phyloP scores from a whole-genome alignment of 35 echinoderm and acorn worm species.

The Diadema setosum region DNA sequence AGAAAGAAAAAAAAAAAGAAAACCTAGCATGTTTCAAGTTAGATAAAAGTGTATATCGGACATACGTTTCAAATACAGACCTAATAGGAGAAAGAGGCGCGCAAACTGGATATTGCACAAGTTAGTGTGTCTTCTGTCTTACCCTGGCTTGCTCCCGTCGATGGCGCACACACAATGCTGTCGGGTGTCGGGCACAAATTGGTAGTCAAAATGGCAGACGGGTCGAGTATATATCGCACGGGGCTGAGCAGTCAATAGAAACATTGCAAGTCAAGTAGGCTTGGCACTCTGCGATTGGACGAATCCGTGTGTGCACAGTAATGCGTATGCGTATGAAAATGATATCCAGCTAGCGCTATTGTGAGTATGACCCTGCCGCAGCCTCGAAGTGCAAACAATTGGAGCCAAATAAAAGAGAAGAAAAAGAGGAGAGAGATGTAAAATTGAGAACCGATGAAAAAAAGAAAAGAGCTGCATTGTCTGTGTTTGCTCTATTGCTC shows the following conservation, averaged over 20 bases:
- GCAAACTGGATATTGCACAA: not conserved
- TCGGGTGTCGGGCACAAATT: conserved; percentile 9
- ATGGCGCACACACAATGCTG: not conserved
- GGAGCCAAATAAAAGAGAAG: not conserved
- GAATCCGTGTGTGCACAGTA: not conserved
- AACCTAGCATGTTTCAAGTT: too few relatives aligned
- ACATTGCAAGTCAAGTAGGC: not conserved
- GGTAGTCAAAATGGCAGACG: conserved; percentile 2
- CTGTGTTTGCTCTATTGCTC: conserved; percentile 8
- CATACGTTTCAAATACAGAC: too few relatives aligned
- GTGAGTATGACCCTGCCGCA: not conserved
- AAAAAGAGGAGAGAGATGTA: not conserved
- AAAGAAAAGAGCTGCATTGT: not conserved
- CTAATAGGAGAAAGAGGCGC: not conserved
- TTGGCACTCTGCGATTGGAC: conserved; percentile 7
- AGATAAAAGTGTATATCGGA: too few relatives aligned
- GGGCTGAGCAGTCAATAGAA: conserved; percentile 3
- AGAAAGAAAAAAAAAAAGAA: too few relatives aligned
- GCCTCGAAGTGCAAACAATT: not conserved
- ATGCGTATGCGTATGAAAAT: conserved; percentile 28
- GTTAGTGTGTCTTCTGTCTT: not conserved
- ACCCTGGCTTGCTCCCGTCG: not conserved
- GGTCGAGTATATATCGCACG: not conserved
- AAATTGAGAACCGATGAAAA: not conserved
- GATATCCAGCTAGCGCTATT: conserved; percentile 2